Evolutionary conservation across 2,797 vertebrate species (phyloP), one percentile per base, ranked within the genome.

Genomic region (Acanthurus lineatus): DNA sequence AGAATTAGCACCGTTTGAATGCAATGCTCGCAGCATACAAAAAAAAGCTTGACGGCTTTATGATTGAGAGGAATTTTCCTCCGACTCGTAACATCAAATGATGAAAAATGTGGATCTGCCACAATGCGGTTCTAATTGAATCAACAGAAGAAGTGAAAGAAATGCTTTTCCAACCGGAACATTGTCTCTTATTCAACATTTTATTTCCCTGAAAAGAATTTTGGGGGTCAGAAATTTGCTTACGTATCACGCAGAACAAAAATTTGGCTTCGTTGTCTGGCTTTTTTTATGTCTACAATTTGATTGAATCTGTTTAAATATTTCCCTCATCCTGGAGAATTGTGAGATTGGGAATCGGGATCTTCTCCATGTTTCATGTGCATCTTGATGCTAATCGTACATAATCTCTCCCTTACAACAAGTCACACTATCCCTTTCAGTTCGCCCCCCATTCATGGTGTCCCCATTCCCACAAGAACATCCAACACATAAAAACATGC

Each of bases 91-190:
- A 80, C 79, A 86, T 91, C 66, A 81, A 82, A 84, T 76, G 67
- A 85, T 77, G 84, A 84, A 68, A 86, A 77, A 84, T 66, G 79
- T 71, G 9, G 73, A 82, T 68, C 63, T 68, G 79, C 74, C 84
- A 85, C 64, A 73, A 7, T 90, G 88, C 73, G 87, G 90, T 90
- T 87, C 59, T 86, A 80, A 90, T 89, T 61, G 88, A 87, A 85
- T 74, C 70, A 82, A 79, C 80, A 91, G 83, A 86, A 85, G 85
- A 88, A 77, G 75, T 82, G 48, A 84, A 78, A 74, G 51, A 78
- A 89, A 83, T 71, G 22, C 74, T 86, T 89, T 89, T 76, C 80
- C 81, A 84, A 81, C 76, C 86, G 92, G 87, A 90, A 88, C 69
- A n/a, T 71, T 81, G 84, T 81, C 80, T 70, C 80, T 81, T 88